phyloP scores from a whole-genome alignment of 2,888 invertebrate species.

The Trichogramma evanescens region DNA sequence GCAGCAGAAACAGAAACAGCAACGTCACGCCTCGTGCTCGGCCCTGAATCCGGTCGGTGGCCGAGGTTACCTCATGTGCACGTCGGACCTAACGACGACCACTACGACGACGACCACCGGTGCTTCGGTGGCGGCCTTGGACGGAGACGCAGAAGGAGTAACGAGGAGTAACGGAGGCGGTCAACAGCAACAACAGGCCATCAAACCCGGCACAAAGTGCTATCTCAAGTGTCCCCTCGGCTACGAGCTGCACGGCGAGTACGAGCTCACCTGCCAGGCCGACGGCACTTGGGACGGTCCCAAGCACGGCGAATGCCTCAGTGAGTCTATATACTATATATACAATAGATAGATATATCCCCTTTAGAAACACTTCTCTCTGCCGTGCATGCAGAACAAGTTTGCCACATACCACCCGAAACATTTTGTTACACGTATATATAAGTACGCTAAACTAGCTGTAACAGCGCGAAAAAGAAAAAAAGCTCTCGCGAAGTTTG shows the following conservation, averaged over 20 bases:
- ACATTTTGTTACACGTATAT: no score
- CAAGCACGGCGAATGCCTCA: constrained; percentile 47
- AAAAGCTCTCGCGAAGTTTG: neutral
- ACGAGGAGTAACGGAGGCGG: no score
- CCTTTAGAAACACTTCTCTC: neutral
- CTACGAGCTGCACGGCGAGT: constrained; percentile 47
- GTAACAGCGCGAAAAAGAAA: no score
- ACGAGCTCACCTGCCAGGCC: constrained; percentile 46
- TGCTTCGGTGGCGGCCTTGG: no score
- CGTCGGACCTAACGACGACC: constrained; percentile 34
- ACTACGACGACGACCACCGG: neutral
- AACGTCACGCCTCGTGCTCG: constrained; percentile 40
- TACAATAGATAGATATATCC: no score
- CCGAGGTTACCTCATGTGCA: constrained; percentile 49
- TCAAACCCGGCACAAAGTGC: constrained; percentile 50
- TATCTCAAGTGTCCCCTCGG: constrained; percentile 48
- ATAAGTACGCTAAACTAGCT: no score
- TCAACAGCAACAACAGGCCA: constrained; percentile 29
- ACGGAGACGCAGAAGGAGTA: neutral
- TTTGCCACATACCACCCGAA: neutral
- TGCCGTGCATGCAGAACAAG: neutral
- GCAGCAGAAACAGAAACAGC: constrained; percentile 31
- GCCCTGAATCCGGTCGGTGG: constrained; percentile 46
- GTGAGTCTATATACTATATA: constrained; percentile 35
- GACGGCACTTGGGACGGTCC: constrained; percentile 49